Base-by-base conservation (phyloP, 2,113 vertebrate species). In the Daphoenositta chrysoptera region DNA sequence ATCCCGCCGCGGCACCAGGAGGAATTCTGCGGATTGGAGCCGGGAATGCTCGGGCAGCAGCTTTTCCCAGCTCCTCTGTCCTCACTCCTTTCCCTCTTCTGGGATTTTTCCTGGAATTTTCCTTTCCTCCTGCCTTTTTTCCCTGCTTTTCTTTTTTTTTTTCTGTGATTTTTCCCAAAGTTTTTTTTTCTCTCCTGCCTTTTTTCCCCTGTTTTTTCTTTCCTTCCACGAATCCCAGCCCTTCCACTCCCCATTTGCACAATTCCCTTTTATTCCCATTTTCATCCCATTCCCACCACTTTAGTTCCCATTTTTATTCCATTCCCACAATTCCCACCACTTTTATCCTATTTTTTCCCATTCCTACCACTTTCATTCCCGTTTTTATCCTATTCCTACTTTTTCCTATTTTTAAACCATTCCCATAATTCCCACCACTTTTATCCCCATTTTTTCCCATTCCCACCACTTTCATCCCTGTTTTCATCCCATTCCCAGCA, bases 261-360 rank as follows among this genome's bases (percentile, higher is more conserved):
- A 3, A 22, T 31, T 37, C 48, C 40, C 21, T 37, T 40, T 12
- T 31, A 33, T 28, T 4, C n/a, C 27, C n/a, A 24, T 39, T 69
- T 30, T 30, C 30, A 11, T 30, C 10, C 51, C 51, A 53, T 30
- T 53, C 28, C 51, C 51, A 30, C 10, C 27, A 4, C 50, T 30
- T 30, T 30, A 30, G n/a, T n/a, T 6, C 15, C 50, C 27, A 51
- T 28, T 51, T 51, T 28, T 28, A 28, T 15, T 15, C 50, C 5
- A 0, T 37, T 73, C 8, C 51, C n/a, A 39, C 50, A 4, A 0
- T 40, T 78, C 8, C 50, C n/a, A 39, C 2, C 22, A 2, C 11
- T 30, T 22, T 17, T 28, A 10, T 26, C 64, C 51, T 7, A 1
- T n/a, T 68, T 37, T 20, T 50, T 26, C 48, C 48, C 48, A 50